Percentiles rank a stretch among this genome's conserved stretches.
Evolutionary conservation across 2,888 invertebrate genomes (phyloP).

Genomic region (Lysandra coridon): DNA sequence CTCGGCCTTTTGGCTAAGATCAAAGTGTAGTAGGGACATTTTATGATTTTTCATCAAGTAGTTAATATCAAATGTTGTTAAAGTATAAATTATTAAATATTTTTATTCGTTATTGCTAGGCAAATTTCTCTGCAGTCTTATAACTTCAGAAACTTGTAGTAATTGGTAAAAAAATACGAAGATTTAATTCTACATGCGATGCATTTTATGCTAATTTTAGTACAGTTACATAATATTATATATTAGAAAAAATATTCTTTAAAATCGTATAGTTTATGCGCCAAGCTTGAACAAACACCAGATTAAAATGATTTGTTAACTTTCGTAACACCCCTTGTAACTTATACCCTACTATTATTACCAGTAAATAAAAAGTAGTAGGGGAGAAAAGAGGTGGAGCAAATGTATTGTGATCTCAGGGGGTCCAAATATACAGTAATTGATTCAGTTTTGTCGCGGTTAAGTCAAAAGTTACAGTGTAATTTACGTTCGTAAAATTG

Average conservation of each 20-base stretch:
- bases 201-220: too few species aligned
- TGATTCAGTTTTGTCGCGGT: slow-evolving; percentile 71
- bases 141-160: too few species aligned
- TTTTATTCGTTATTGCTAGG: too few species aligned
- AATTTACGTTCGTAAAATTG: slow-evolving; percentile 13
- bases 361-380: slow-evolving; percentile 79
- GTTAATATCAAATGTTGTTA: too few species aligned
- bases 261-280: not conserved
- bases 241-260: not conserved
- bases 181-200: too few species aligned
- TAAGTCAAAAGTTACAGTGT: slow-evolving; percentile 41
- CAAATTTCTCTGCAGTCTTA: too few species aligned
- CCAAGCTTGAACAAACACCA: not conserved
- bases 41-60: too few species aligned
- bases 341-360: slow-evolving; percentile 67
- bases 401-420: slow-evolving; percentile 69
- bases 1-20: too few species aligned
- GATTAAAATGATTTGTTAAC: slow-evolving; percentile 25
- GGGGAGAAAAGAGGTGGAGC: slow-evolving; percentile 79
- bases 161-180: too few species aligned
- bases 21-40: too few species aligned
- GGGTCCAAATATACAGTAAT: slow-evolving; percentile 76
- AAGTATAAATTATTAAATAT: too few species aligned
- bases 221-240: too few species aligned
- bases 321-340: slow-evolving; percentile 65